phyloP scores from a whole-genome alignment of 64 coral and sea anemone genomes.

The Pocillopora damicornis region DNA sequence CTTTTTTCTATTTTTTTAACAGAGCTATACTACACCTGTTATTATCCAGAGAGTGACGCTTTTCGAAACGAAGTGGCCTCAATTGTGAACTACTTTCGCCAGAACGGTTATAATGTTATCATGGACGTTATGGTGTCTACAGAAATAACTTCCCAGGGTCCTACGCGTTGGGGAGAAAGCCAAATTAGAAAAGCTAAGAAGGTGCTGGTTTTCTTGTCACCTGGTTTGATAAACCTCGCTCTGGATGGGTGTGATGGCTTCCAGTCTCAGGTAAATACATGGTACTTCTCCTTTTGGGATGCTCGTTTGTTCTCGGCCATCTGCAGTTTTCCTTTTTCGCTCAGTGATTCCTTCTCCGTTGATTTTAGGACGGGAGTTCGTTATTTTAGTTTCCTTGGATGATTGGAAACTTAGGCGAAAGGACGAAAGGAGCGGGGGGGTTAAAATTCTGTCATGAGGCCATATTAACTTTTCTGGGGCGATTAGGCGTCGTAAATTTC shows the following conservation, averaged over 20 bases:
- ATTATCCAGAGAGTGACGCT: constrained; percentile 19
- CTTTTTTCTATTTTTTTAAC: neutral
- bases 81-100: constrained; percentile 20
- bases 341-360: too few species aligned
- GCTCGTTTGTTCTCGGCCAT: neutral
- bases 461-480: too few species aligned
- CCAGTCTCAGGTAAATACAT: constrained; percentile 1
- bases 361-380: too few species aligned
- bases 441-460: too few species aligned
- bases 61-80: constrained; percentile 2
- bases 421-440: too few species aligned
- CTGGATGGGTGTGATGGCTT: neutral
- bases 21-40: constrained; percentile 32
- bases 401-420: too few species aligned
- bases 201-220: constrained; percentile 34
- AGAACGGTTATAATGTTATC: constrained; percentile 42
- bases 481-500: too few species aligned
- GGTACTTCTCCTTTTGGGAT: neutral
- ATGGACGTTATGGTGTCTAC: constrained; percentile 27
- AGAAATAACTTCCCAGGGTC: constrained; percentile 26
- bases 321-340: neutral
- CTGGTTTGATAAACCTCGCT: constrained; percentile 23
- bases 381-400: too few species aligned
- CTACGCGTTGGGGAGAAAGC: constrained; percentile 25
- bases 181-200: constrained; percentile 33